Base-by-base conservation (phyloP, 2,113 vertebrate genomes). In the Spheniscus mendiculus region DNA sequence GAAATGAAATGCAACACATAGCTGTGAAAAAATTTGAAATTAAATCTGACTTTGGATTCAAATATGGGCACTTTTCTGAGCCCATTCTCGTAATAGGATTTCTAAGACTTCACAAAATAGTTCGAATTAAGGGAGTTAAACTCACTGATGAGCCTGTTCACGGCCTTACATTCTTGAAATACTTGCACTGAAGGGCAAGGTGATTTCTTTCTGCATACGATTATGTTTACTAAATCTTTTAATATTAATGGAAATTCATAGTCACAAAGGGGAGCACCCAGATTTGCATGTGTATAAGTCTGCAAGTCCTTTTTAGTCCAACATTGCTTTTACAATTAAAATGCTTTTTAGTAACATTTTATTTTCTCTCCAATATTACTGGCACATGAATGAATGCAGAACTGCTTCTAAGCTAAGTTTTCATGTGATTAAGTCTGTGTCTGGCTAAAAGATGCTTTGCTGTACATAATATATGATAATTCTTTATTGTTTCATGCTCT, bases 401-500 rank as follows among this genome's bases (percentile, higher is more conserved):
- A 70, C n/a, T 70, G 10, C 22, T 95, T 86, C 59, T 70, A 62
- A 76, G 47, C 36, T 83, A 30, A 45, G 80, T 44, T 81, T 86
- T 63, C 36, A 63, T 30, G 16, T 34, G 15, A 81, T 45, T 73
- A 45, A 45, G 26, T 40, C 50, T 0, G 0, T 83, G 42, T 66
- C n/a, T 83, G 32, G 29, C 67, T 90, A 52, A 73, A 90, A 83
- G 52, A 14, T 50, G 30, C n/a, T 90, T 86, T 92, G 83, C 30
- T 1, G 2, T 83, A 56, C 56, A 47, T 78, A 86, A 78, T 50
- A 82, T 59, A 81, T 70, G 71, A 58, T 61, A 83, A 86, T 58
- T 73, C 20, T 15, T 79, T 63, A 78, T 81, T 93, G 69, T 59
- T 97, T 77, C 65, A 52, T 80, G 59, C 47, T 81, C 50, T 86